Percentiles rank a stretch among this genome's conserved stretches.
phyloP scores from a whole-genome alignment of 2,888 invertebrate genomes.

The Opisthograptis luteolata region DNA sequence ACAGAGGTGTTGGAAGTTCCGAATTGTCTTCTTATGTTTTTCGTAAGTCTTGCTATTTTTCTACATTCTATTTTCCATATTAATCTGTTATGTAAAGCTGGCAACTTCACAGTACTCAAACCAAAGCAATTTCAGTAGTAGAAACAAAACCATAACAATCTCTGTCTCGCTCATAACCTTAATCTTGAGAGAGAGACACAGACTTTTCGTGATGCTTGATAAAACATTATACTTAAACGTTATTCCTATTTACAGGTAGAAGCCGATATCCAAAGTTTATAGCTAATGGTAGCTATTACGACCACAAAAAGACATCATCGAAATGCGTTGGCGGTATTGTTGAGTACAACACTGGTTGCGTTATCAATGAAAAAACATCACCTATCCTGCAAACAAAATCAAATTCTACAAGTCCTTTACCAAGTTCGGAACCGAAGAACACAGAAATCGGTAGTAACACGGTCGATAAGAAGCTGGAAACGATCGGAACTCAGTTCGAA shows the following conservation, averaged over 20 bases:
- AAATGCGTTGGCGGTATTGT: conserved; percentile 61
- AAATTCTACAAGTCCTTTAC: conserved; percentile 52
- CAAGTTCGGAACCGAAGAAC: conserved; percentile 34
- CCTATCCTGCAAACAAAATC: conserved; percentile 60
- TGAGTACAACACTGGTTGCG: conserved; percentile 42
- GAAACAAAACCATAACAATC: too few species aligned
- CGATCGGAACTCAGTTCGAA: conserved; percentile 53
- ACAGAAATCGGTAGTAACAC: conserved; percentile 53
- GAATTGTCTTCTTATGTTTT: conserved; percentile 44
- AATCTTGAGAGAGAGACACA: too few species aligned
- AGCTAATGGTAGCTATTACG: conserved; percentile 42
- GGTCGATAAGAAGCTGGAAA: conserved; percentile 37
- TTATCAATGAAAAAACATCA: conserved; percentile 59
- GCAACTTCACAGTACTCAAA: too few species aligned
- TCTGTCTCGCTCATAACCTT: too few species aligned
- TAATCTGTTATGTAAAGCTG: too few species aligned
- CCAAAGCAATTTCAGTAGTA: too few species aligned
- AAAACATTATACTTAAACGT: too few species aligned
- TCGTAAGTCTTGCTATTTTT: conserved; percentile 46
- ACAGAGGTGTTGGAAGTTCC: conserved; percentile 60
- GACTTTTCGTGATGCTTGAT: too few species aligned
- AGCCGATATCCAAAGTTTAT: conserved; percentile 31
- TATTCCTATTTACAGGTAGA: conserved; percentile 50
- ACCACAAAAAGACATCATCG: conserved; percentile 57
- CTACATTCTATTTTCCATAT: too few species aligned